A percentile compares a stretch with the other conserved stretches of the same genome.
phyloP scores from a whole-genome alignment of 2,797 vertebrate species.

The Sebastes wilsoni region DNA sequence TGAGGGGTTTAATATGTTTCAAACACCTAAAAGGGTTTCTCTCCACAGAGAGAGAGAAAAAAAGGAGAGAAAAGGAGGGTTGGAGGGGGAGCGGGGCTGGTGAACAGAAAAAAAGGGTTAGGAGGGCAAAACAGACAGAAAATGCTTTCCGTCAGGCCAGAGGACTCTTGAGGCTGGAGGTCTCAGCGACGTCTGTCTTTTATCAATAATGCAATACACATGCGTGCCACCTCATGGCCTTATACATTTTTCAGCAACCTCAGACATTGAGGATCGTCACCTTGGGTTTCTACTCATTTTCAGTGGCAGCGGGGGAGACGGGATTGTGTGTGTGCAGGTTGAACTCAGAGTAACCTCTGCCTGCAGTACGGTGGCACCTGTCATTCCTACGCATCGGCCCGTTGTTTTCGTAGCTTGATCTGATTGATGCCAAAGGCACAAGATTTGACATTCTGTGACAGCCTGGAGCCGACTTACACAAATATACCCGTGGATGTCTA shows the following conservation, averaged over 20 bases:
- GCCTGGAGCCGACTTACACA: not conserved
- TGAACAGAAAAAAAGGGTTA: not conserved
- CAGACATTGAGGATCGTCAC: constrained; percentile 69
- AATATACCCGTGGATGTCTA: not conserved
- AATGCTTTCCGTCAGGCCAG: constrained; percentile 35
- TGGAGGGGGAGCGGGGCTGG: not conserved
- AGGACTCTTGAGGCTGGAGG: constrained; percentile 36
- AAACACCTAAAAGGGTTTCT: constrained; percentile 48
- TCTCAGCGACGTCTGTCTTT: constrained; percentile 46
- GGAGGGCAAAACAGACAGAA: constrained; percentile 32
- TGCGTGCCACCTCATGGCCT: constrained; percentile 61
- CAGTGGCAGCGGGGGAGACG: constrained; percentile 30
- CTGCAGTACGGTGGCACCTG: constrained; percentile 27
- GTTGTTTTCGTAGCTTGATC: constrained; percentile 15
- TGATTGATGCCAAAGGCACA: constrained; percentile 20
- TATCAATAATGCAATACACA: constrained; percentile 79
- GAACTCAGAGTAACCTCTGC: constrained; percentile 53
- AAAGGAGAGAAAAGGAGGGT: not conserved
- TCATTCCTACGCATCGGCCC: constrained; percentile 31
- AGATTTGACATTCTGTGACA: not conserved
- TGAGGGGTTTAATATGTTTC: constrained; percentile 47
- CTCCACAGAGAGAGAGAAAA: not conserved
- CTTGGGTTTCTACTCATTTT: constrained; percentile 51
- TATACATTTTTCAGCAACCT: constrained; percentile 80
- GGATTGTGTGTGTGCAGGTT: constrained; percentile 21